phyloP scores from a whole-genome alignment of 2,797 vertebrate genomes.

The Phalanger gymnotis region DNA sequence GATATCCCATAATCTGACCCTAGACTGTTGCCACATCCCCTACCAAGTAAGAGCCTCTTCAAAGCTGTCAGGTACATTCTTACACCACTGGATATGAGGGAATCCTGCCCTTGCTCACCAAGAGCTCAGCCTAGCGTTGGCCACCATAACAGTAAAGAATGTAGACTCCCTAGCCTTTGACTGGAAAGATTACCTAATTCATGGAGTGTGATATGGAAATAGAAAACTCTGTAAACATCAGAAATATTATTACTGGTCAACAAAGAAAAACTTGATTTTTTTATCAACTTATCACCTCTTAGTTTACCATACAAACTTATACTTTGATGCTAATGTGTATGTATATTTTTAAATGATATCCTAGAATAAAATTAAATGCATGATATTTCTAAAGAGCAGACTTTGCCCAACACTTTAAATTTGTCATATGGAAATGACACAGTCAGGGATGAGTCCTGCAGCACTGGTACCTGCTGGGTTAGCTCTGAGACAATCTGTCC shows the following conservation, averaged over 20 bases:
- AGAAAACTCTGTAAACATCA: neutral
- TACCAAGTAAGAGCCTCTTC: neutral
- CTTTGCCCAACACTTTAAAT: neutral
- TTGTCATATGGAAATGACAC: conserved; percentile 11
- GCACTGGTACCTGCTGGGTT: neutral
- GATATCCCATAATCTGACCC: neutral
- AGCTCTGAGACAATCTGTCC: conserved; percentile 47
- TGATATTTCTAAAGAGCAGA: conserved; percentile 12
- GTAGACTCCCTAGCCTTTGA: neutral
- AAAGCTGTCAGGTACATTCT: neutral
- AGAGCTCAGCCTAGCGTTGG: neutral
- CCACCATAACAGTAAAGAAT: neutral
- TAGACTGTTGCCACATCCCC: neutral
- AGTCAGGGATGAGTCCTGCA: conserved; percentile 35
- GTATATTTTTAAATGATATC: neutral
- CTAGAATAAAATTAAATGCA: neutral
- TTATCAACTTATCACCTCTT: neutral
- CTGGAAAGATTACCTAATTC: neutral
- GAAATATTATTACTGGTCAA: neutral
- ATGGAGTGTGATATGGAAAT: neutral
- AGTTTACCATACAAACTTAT: neutral
- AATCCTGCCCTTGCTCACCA: neutral
- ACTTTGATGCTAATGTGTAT: neutral
- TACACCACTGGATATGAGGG: neutral
- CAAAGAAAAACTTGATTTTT: neutral